Base-by-base conservation (phyloP, 2,888 invertebrate genomes). In the Smittia aterrima region DNA sequence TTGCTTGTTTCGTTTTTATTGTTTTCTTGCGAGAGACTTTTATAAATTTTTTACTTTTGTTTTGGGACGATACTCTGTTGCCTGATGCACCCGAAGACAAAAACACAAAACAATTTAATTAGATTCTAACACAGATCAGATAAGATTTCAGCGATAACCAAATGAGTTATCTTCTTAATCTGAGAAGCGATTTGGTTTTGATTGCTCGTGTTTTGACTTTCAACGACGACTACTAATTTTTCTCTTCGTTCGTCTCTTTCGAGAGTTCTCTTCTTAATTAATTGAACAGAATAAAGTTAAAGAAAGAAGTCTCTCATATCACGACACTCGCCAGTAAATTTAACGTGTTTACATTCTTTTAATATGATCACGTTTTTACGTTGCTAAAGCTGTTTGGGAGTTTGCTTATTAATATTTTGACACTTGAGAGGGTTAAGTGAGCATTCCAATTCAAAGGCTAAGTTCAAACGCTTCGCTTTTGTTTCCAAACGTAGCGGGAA, bases 71-170 rank as follows among this genome's bases (percentile, higher is more conserved):
- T 2, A 58, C 58, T 18, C 58, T 58, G 58, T 58, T 58, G 58
- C 58, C 58, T 20, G 64, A 27, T 64, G 64, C 25, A 58, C 22
- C 11, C 24, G 58, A 9, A 18, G 16, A 16, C 24, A 11, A 13
- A 47, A 13, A 13, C n/a, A n/a, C 2, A 58, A 58, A 27, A 64
- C 64, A 27, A 64, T 64, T 64, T 64, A 64, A 64, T 64, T 64
- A 64, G 25, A 64, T 25, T 64, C 64, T 64, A 25, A 64, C 64
- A 64, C 64, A 64, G 64, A 64, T 64, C 27, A 6, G 27, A 64
- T 64, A 25, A 64, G 64, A 64, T 64, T 24, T 13, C 16, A n/a
- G n/a, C 22, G 58, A 58, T 58, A 58, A n/a, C 18, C 58, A 58
- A 58, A 22, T 58, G 58, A 58, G 13, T 58, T 22, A 58, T 58